These are phyloP conservation scores for Panulirus ornatus DNA, from an alignment of 1,140 invertebrate species.

Conservation along the genomic window DNA sequence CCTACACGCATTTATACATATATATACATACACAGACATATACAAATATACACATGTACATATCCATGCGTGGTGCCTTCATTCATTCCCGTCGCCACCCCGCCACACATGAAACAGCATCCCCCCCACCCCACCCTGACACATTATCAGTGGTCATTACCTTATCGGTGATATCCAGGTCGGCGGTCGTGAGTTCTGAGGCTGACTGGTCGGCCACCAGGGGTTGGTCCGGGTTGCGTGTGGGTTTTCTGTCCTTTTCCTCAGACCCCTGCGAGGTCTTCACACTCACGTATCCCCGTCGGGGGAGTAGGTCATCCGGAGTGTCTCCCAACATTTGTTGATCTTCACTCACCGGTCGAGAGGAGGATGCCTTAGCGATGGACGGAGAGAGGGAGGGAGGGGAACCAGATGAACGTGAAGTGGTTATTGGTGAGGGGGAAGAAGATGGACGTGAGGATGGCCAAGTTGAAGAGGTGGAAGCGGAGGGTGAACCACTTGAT, in stretches of 20 bases:
- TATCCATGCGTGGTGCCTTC: too few relatives aligned
- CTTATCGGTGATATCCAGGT: background rate
- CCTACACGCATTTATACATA: too few relatives aligned
- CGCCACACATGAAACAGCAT: too few relatives aligned
- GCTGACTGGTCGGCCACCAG: conserved; percentile 29
- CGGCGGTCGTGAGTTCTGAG: background rate
- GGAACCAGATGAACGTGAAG: background rate
- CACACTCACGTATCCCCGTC: background rate
- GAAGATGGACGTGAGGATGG: background rate
- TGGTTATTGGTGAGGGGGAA: background rate
- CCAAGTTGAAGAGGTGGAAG: background rate
- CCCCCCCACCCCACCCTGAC: too few relatives aligned
- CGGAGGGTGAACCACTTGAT: too few relatives aligned
- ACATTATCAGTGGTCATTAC: too few relatives aligned
- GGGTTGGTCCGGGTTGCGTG: conserved; percentile 5
- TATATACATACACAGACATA: too few relatives aligned
- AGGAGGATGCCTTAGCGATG: background rate
- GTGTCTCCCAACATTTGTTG: background rate
- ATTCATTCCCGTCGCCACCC: too few relatives aligned
- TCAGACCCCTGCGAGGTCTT: background rate
- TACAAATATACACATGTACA: too few relatives aligned
- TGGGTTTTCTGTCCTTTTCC: background rate
- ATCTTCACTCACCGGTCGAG: background rate
- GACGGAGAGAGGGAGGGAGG: background rate
- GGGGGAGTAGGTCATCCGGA: background rate